Conservation (phyloP, 1,140 invertebrate genomes). For the Druon quercuslanigerum region DNA sequence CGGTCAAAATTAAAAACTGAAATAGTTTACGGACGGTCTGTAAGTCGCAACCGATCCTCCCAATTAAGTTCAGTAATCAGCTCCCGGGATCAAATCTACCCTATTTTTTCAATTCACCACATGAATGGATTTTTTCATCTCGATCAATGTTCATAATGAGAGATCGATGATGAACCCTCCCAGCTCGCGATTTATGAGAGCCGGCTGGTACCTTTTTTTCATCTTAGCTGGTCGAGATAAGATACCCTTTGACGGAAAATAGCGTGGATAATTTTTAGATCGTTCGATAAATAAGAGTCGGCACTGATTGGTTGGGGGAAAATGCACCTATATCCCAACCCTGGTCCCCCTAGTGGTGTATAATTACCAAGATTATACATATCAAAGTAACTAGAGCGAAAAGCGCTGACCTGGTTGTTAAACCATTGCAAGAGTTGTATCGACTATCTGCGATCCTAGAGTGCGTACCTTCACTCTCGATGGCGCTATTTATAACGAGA, state of each 20-base stretch:
- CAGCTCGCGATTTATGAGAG: too few species aligned
- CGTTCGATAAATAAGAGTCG: constrained; percentile 58
- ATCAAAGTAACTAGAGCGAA: constrained; percentile 71
- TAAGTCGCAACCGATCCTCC: too few species aligned
- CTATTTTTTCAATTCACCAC: too few species aligned
- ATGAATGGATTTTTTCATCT: too few species aligned
- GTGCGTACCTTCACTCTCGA: constrained; percentile 41
- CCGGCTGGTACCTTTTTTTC: neutral
- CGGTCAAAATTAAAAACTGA: too few species aligned
- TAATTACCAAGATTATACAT: constrained; percentile 71
- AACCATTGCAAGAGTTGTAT: constrained; percentile 56
- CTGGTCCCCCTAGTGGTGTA: constrained; percentile 53
- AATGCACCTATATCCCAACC: constrained; percentile 52
- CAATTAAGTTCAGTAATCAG: too few species aligned
- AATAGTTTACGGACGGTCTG: too few species aligned
- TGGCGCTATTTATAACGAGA: constrained; percentile 36
- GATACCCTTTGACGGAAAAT: constrained; percentile 51
- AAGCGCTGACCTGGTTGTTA: constrained; percentile 68
- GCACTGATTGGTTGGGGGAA: constrained; percentile 62
- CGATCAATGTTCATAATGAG: too few species aligned
- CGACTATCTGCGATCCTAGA: constrained; percentile 47
- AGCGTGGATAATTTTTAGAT: constrained; percentile 49
- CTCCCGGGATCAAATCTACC: too few species aligned
- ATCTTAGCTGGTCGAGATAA: neutral
- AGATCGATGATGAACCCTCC: too few species aligned